These are phyloP conservation scores for Podocnemis expansa DNA, from an alignment of 2,113 vertebrate genomes.

Conservation along the genomic window DNA sequence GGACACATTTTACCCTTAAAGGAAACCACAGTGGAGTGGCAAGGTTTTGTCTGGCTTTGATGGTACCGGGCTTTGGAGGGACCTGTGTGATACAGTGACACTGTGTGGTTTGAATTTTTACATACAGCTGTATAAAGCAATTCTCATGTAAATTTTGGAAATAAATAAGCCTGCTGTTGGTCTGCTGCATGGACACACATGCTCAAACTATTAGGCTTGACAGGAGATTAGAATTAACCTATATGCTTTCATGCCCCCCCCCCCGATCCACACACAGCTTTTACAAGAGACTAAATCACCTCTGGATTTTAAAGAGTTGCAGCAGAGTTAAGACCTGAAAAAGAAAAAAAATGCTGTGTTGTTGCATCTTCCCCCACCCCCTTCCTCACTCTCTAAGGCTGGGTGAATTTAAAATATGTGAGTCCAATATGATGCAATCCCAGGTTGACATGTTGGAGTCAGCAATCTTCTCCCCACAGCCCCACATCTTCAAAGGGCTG, in stretches of 20 bases:
- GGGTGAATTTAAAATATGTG: neutral
- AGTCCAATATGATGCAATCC: neutral
- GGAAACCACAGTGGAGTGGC: conserved; percentile 47
- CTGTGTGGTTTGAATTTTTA: conserved; percentile 78
- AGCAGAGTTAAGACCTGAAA: conserved; percentile 34
- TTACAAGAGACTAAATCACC: conserved; percentile 25
- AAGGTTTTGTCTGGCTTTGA: conserved; percentile 70
- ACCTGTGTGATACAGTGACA: conserved; percentile 73
- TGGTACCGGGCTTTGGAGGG: conserved; percentile 69
- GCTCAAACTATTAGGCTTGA: conserved; percentile 72
- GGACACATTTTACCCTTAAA: conserved; percentile 40
- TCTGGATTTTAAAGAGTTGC: conserved; percentile 4
- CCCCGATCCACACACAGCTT: neutral
- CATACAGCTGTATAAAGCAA: conserved; percentile 82
- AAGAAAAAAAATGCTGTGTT: neutral
- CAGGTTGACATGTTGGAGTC: neutral
- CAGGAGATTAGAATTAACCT: conserved; percentile 73
- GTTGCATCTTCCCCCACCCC: neutral
- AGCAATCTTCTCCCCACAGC: neutral
- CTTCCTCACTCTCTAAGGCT: neutral
- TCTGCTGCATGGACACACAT: conserved; percentile 73
- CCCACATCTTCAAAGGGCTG: neutral
- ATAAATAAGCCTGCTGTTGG: conserved; percentile 75
- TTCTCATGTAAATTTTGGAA: conserved; percentile 81
- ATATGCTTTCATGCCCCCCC: conserved; percentile 21